Percentiles rank a stretch among this genome's conserved stretches.
Conservation (phyloP, 2,797 vertebrate genomes). For the Xenentodon cancila region DNA sequence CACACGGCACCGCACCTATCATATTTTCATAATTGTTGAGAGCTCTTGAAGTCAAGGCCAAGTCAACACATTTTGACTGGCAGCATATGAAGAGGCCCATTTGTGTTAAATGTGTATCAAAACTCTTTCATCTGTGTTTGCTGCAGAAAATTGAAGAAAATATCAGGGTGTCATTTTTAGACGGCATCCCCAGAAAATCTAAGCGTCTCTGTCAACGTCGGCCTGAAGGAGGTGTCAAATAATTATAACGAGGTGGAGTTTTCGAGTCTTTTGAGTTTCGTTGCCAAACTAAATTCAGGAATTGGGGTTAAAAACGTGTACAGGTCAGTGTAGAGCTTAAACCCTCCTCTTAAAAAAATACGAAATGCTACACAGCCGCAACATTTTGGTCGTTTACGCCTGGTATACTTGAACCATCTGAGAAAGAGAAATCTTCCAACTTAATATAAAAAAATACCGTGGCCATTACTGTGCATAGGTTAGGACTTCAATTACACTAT, state of each 20-base stretch:
- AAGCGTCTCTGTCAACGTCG: slow-evolving; percentile 66
- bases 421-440: not conserved
- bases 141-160: slow-evolving; percentile 64
- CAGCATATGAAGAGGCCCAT: slow-evolving; percentile 73
- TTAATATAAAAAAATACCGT: not conserved
- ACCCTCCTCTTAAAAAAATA: slow-evolving; percentile 17
- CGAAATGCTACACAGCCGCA: slow-evolving; percentile 19
- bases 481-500: slow-evolving; percentile 2
- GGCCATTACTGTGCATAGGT: slow-evolving; percentile 1
- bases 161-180: slow-evolving; percentile 59
- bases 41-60: slow-evolving; percentile 75
- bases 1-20: slow-evolving; percentile 64
- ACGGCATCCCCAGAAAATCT: slow-evolving; percentile 60
- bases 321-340: slow-evolving; percentile 21
- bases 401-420: not conserved
- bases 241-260: slow-evolving; percentile 59
- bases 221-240: slow-evolving; percentile 58
- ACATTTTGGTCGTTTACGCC: slow-evolving; percentile 11
- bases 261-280: slow-evolving; percentile 42
- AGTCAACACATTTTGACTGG: slow-evolving; percentile 79
- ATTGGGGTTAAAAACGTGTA: slow-evolving; percentile 27
- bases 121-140: slow-evolving; percentile 62
- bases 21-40: slow-evolving; percentile 80
- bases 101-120: slow-evolving; percentile 68
- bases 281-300: slow-evolving; percentile 63